Evolutionary conservation across 2,113 vertebrate species (phyloP).

Genomic region (Vicugna pacos): DNA sequence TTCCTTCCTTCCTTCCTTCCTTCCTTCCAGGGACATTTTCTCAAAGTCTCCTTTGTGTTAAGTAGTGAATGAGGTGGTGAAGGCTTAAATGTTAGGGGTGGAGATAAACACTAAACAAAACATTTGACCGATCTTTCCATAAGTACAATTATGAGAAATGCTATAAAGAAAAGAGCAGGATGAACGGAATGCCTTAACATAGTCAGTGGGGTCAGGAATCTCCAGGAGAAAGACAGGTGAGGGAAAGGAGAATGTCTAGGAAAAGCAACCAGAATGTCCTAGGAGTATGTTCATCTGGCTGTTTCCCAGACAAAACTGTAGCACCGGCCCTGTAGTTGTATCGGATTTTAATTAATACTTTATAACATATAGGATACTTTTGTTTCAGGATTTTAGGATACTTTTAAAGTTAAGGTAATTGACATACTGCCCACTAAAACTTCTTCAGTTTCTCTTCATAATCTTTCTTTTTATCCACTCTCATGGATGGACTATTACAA

Average conservation of each 20-base stretch:
- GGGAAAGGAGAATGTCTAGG: not conserved
- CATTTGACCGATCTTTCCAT: not conserved
- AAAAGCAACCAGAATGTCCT: not conserved
- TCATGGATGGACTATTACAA: not conserved
- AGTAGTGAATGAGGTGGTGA: not conserved
- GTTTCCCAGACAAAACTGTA: not conserved
- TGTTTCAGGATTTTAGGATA: not conserved
- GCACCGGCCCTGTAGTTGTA: not conserved
- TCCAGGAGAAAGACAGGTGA: not conserved
- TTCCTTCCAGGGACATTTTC: not conserved
- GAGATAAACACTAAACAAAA: not conserved
- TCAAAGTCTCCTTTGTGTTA: not conserved
- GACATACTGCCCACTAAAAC: not conserved
- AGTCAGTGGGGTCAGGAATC: not conserved
- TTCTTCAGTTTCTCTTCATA: not conserved
- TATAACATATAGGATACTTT: not conserved
- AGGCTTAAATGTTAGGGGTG: not conserved
- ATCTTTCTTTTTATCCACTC: not conserved
- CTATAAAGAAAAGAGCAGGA: not conserved
- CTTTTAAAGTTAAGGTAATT: not conserved
- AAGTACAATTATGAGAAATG: not conserved
- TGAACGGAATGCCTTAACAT: not conserved
- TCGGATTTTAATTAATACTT: not conserved
- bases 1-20: not conserved
- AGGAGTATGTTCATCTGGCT: not conserved